A percentile compares a stretch with the other conserved stretches of the same genome.
phyloP scores from a whole-genome alignment of 2,888 invertebrate genomes.

The Laspeyria flexula region DNA sequence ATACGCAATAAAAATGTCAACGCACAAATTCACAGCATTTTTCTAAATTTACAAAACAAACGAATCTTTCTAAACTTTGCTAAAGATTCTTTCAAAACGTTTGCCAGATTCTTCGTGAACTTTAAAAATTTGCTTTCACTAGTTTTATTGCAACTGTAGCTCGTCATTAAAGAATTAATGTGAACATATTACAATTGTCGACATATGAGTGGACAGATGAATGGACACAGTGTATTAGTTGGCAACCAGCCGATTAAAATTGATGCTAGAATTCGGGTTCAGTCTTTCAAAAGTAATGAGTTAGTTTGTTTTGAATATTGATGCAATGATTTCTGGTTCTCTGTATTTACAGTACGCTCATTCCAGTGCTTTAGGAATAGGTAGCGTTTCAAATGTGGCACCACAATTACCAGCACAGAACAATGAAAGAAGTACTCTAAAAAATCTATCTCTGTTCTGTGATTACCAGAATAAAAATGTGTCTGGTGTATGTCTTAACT shows the following conservation, averaged over 20 bases:
- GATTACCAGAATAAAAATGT: too few relatives aligned
- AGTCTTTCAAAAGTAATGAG: constrained; percentile 5
- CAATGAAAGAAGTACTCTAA: too few relatives aligned
- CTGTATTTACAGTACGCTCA: too few relatives aligned
- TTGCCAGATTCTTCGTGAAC: constrained; percentile 20
- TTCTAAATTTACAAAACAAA: constrained; percentile 20
- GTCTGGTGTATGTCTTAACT: too few relatives aligned
- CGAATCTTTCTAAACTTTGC: constrained; percentile 7
- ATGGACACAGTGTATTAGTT: constrained; percentile 46
- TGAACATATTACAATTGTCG: constrained; percentile 26
- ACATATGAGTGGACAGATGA: constrained; percentile 42
- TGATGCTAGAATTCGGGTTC: constrained; percentile 9
- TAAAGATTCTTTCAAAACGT: constrained; percentile 8
- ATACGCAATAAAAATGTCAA: too few relatives aligned
- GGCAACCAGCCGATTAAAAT: constrained; percentile 53
- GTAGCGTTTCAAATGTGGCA: too few relatives aligned
- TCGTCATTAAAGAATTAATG: constrained; percentile 19
- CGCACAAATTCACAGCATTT: not conserved
- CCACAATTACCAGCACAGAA: too few relatives aligned
- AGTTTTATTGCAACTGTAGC: constrained; percentile 18
- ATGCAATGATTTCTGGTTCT: too few relatives aligned
- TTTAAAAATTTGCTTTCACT: constrained; percentile 14
- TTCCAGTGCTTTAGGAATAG: too few relatives aligned
- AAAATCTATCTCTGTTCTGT: too few relatives aligned
- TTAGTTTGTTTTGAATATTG: not conserved